These are phyloP conservation scores for Enteromius viviparus DNA, from an alignment of 2,797 vertebrate species.

Conservation along the genomic window DNA sequence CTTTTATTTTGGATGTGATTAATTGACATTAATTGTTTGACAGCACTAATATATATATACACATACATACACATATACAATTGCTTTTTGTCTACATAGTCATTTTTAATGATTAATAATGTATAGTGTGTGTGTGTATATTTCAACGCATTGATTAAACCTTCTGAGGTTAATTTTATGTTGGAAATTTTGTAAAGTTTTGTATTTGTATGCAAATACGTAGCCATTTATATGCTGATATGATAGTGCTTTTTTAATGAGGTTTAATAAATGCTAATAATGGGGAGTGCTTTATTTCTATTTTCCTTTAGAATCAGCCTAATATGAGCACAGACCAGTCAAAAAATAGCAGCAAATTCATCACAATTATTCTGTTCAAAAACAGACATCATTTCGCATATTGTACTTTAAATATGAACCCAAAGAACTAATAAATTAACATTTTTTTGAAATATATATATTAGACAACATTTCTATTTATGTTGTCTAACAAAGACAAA, in stretches of 20 bases:
- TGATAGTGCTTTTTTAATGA: background rate
- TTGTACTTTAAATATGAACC: background rate
- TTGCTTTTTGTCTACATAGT: too few relatives aligned
- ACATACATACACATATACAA: too few relatives aligned
- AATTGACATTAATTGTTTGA: too few relatives aligned
- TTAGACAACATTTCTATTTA: too few relatives aligned
- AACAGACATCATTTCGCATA: background rate
- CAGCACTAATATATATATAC: too few relatives aligned
- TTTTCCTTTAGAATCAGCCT: background rate
- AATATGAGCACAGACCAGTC: background rate
- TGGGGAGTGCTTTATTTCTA: background rate
- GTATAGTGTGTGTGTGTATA: background rate
- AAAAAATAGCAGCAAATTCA: background rate
- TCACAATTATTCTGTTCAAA: background rate
- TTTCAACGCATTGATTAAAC: background rate
- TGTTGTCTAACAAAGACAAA: conserved; percentile 14
- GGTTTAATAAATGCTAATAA: background rate
- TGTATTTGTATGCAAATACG: background rate
- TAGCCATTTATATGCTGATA: background rate
- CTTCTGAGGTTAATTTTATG: background rate
- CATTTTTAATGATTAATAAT: background rate
- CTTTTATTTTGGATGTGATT: too few relatives aligned
- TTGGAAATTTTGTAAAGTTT: background rate
- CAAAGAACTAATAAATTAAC: background rate
- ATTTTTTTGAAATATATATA: background rate